These are phyloP conservation scores for Sinocyclocheilus rhinocerous DNA, from an alignment of 2,113 vertebrate genomes.

Conservation along the genomic window DNA sequence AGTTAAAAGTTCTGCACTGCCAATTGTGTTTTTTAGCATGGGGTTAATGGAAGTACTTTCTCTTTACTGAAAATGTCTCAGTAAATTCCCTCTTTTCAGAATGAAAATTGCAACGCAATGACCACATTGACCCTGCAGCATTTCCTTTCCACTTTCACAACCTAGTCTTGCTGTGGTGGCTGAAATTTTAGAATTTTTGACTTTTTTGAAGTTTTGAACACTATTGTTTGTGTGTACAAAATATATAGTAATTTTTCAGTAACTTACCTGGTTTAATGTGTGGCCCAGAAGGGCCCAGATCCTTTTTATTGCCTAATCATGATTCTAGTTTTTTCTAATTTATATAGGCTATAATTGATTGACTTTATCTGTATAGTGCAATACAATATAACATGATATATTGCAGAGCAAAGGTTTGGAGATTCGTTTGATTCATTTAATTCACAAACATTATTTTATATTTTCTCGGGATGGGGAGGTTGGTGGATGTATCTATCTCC, in stretches of 20 bases:
- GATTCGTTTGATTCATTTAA: neutral
- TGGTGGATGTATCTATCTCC: neutral
- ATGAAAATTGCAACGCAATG: neutral
- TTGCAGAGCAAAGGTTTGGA: neutral
- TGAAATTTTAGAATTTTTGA: neutral
- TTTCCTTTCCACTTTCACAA: slow-evolving; percentile 11
- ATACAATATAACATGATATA: neutral
- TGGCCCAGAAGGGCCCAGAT: neutral
- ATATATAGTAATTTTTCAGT: too few relatives aligned
- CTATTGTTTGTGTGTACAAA: too few relatives aligned
- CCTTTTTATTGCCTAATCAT: neutral
- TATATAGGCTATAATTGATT: neutral
- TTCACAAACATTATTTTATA: neutral
- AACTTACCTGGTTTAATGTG: too few relatives aligned
- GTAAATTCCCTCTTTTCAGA: neutral
- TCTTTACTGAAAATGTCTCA: slow-evolving; percentile 20
- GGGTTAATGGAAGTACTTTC: slow-evolving; percentile 6
- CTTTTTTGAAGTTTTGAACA: neutral
- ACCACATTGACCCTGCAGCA: neutral
- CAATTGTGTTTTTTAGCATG: slow-evolving; percentile 2
- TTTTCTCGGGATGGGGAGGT: neutral
- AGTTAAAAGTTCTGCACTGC: neutral
- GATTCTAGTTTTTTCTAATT: neutral
- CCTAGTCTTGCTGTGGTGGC: neutral
- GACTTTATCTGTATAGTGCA: neutral